Evolutionary conservation across 2,113 vertebrate species (phyloP).

Genomic region (Elaphurus davidianus): DNA sequence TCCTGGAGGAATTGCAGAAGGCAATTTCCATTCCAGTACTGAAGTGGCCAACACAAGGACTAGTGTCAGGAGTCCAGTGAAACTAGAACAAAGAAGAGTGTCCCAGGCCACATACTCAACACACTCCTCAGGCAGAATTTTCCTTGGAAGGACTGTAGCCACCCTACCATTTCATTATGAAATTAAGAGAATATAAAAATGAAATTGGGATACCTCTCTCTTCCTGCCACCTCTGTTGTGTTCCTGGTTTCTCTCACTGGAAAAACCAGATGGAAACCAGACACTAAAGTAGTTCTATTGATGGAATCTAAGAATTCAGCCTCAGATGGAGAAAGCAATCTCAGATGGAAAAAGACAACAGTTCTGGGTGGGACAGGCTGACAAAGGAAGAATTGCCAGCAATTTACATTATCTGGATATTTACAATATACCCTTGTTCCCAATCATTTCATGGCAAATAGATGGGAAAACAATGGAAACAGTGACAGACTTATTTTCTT

Average conservation of each 20-base stretch:
- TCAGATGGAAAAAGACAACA: background rate
- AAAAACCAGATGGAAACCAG: background rate
- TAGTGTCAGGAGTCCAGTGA: background rate
- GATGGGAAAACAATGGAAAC: background rate
- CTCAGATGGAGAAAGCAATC: background rate
- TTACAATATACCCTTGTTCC: background rate
- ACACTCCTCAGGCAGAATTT: background rate
- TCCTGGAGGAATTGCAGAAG: background rate
- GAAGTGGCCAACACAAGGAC: accelerated
- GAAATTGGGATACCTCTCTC: background rate
- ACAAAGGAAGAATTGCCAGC: background rate
- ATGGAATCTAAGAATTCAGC: background rate
- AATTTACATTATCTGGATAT: background rate
- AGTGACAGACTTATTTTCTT: background rate
- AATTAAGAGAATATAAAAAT: background rate
- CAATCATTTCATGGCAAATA: background rate
- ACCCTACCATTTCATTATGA: background rate
- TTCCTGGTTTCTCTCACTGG: background rate
- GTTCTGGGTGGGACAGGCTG: accelerated
- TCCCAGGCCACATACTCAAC: background rate
- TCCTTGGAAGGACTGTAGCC: background rate
- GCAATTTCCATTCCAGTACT: accelerated
- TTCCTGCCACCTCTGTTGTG: background rate
- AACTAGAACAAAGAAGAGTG: background rate
- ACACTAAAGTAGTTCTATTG: background rate